Evolutionary conservation across 2,113 vertebrate genomes (phyloP), one percentile per base, ranked within the genome.

Genomic region (Elaphurus davidianus): DNA sequence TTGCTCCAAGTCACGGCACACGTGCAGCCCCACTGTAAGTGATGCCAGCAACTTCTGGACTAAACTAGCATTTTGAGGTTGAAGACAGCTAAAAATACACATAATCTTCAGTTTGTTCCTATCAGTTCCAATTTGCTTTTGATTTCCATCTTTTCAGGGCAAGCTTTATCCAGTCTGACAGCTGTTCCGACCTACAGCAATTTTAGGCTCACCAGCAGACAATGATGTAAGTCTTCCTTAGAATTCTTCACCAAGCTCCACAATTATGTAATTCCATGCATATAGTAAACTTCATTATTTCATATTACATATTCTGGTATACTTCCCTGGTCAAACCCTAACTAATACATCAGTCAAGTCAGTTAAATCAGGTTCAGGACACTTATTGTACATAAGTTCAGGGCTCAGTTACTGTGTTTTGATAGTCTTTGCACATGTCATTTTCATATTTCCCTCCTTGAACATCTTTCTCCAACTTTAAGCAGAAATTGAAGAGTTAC

Each of bases 401-500:
- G 14, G 7, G 17, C 19, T 74, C 16, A 55, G 6, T 85, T 84
- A 64, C 2, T 93, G 13, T 74, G 16, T 84, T 91, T 89, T 71
- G 13, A 60, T 59, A 40, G 19, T 45, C 13, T 85, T 13, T 91
- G 10, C 43, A n/a, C 17, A 13, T 52, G 9, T n/a, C 19, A 78
- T 87, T 91, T 90, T 92, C 50, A 54, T 62, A 5, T 90, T 84
- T 97, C 11, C 74, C 10, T 60, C 3, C 27, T 13, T 14, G n/a
- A 19, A 45, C 2, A 79, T 81, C 7, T 81, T 82, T 92, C 6
- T 81, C 62, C 59, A 55, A 55, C 11, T 50, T 93, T 82, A 92
- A 87, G 3, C 25, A 86, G 40, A 94, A 88, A 64, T 84, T 79
- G 33, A 90, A 97, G 43, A 76, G 12, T 81, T 62, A 40, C 27